phyloP scores from a whole-genome alignment of 2,797 vertebrate species.

The Hippoglossus hippoglossus region DNA sequence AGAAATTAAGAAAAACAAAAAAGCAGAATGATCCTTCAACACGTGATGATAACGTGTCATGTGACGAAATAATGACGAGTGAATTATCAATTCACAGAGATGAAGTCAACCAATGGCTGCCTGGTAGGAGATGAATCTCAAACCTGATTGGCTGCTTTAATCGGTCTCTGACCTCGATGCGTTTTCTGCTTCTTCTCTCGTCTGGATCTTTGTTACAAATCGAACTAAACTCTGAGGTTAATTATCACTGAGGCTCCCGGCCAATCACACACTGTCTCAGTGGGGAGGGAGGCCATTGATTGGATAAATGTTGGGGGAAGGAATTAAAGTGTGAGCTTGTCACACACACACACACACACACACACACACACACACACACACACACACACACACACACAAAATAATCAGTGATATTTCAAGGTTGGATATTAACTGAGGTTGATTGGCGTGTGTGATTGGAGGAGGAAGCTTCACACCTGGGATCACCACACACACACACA shows the following conservation, averaged over 20 bases:
- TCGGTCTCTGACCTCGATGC: neutral
- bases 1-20: too few relatives aligned
- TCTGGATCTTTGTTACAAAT: too few relatives aligned
- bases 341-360: too few relatives aligned
- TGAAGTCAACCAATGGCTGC: too few relatives aligned
- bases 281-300: conserved; percentile 15
- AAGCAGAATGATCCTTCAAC: too few relatives aligned
- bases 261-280: too few relatives aligned
- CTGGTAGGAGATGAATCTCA: too few relatives aligned
- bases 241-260: too few relatives aligned
- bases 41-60: neutral
- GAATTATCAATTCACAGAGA: too few relatives aligned
- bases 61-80: neutral
- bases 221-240: too few relatives aligned
- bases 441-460: conserved; percentile 64
- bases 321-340: conserved; percentile 29
- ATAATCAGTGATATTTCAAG: conserved; percentile 14
- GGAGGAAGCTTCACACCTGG: conserved; percentile 44
- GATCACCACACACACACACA: conserved; percentile 10
- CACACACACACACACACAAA: conserved; percentile 13
- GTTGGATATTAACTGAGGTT: conserved; percentile 37
- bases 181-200: too few relatives aligned
- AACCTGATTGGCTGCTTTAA: too few relatives aligned
- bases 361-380: conserved; percentile 2
- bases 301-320: conserved; percentile 16